Evolutionary conservation across 2,113 vertebrate species (phyloP), one percentile per base, ranked within the genome.

Genomic region (Balaeniceps rex): DNA sequence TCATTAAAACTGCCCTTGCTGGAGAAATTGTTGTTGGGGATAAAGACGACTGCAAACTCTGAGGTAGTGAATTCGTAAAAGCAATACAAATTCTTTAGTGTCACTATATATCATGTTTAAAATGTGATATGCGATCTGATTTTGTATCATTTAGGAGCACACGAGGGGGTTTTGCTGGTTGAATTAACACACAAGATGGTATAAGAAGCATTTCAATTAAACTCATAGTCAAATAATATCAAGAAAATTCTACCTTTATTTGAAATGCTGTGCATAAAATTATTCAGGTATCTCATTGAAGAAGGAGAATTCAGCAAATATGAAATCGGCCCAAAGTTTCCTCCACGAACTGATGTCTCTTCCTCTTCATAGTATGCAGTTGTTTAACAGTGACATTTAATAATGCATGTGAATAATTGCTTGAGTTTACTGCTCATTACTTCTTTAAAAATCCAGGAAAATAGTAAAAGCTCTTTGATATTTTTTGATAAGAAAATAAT

Each of bases 361-460:
- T 60, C 84, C 49, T 96, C 68, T 92, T 91, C 68, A 66, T 61
- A 81, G 64, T 46, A 74, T 72, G 77, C 87, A 79, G 61, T 79
- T 97, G 52, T 94, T 96, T 93, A 96, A 66, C 61, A 91, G 85
- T 97, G 97, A 96, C 97, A 98, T 97, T 98, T 96, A 90, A 87
- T 95, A 97, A 97, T 76, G 80, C 65, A 87, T 79, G 34, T 91
- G 84, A 98, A 91, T 98, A 98, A 98, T 98, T 97, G 95, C 96
- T 88, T 46, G 55, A 96, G 92, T 97, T 98, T 97, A 97, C 96
- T 97, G 93, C 87, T 98, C 98, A 98, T 98, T 98, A 94, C 96
- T 90, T 93, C 93, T 95, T 97, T 95, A 95, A 98, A 98, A 97
- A 87, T 77, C 78, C 83, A 93, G 87, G 61, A 69, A 98, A 94